Conservation (phyloP, 2,888 invertebrate genomes). For the Trisateles emortualis region DNA sequence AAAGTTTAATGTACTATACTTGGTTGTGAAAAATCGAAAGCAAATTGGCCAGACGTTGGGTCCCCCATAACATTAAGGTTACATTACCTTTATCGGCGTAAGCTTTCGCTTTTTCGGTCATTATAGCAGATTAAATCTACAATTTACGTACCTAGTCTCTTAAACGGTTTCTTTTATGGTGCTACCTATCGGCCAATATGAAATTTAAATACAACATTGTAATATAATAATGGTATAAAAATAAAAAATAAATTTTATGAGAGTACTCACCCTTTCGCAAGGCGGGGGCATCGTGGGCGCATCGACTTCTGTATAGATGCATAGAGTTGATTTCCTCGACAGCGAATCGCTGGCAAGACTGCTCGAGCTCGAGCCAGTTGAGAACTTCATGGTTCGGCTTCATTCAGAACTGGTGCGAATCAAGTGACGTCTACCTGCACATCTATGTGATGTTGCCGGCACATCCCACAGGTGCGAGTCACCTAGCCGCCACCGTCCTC, state of each 20-base stretch:
- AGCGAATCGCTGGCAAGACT: constrained; percentile 89
- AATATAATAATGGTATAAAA: constrained; percentile 8
- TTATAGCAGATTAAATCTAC: constrained; percentile 34
- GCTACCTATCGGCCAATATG: constrained; percentile 17
- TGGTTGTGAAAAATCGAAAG: constrained; percentile 73
- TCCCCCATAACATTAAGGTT: constrained; percentile 56
- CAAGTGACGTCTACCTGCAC: constrained; percentile 81
- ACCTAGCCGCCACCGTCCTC: constrained; percentile 40
- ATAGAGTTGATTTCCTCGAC: constrained; percentile 89
- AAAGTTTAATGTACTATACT: constrained; percentile 74
- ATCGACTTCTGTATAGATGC: constrained; percentile 88
- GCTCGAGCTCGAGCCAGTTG: constrained; percentile 88
- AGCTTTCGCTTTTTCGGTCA: constrained; percentile 53
- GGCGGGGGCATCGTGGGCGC: constrained; percentile 69
- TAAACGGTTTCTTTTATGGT: constrained; percentile 28
- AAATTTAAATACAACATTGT: constrained; percentile 14
- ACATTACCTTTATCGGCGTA: constrained; percentile 44
- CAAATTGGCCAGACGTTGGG: constrained; percentile 63
- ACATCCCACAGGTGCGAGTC: constrained; percentile 77
- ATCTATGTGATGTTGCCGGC: constrained; percentile 75
- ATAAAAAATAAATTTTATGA: constrained; percentile 3
- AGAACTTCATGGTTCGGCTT: constrained; percentile 86
- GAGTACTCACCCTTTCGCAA: constrained; percentile 84
- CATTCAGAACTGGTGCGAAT: constrained; percentile 58
- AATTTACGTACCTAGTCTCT: constrained; percentile 37